Percentiles rank a stretch among this genome's conserved stretches.
These are phyloP conservation scores for Drosophila stalkeri DNA, from an alignment of 2,888 invertebrate species.

Conservation along the genomic window DNA sequence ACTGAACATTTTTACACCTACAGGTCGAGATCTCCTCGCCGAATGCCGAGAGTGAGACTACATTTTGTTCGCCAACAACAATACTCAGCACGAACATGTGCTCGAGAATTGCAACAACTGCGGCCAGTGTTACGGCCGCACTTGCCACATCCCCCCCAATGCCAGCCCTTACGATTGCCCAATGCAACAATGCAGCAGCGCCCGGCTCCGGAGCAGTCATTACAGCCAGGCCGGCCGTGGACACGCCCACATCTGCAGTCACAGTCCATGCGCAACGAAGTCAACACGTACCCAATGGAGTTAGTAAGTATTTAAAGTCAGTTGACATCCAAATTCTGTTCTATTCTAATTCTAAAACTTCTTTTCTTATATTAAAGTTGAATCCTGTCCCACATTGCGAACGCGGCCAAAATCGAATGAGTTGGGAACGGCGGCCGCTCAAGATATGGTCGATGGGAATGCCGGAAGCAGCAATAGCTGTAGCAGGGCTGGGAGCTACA, in stretches of 20 bases:
- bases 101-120: slow-evolving; percentile 84
- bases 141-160: slow-evolving; percentile 75
- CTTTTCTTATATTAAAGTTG: slow-evolving; percentile 48
- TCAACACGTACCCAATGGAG: slow-evolving; percentile 39
- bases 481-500: slow-evolving; percentile 69
- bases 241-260: slow-evolving; percentile 26
- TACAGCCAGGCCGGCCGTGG: slow-evolving; percentile 9
- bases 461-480: slow-evolving; percentile 56
- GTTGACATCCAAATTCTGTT: neutral
- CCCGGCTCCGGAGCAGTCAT: slow-evolving; percentile 30
- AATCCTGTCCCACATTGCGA: slow-evolving; percentile 74
- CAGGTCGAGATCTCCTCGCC: slow-evolving; percentile 85
- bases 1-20: slow-evolving; percentile 12
- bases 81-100: slow-evolving; percentile 85
- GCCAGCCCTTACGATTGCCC: slow-evolving; percentile 60
- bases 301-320: slow-evolving; percentile 51
- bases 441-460: slow-evolving; percentile 48
- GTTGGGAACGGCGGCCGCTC: slow-evolving; percentile 46
- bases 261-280: slow-evolving; percentile 42
- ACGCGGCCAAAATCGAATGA: slow-evolving; percentile 78
- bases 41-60: slow-evolving; percentile 85
- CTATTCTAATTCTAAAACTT: neutral
- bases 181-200: slow-evolving; percentile 21
- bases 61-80: slow-evolving; percentile 85
- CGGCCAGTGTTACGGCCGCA: slow-evolving; percentile 82